Evolutionary conservation across 2,888 invertebrate genomes (phyloP).

Genomic region (Podotricha telesiphe): DNA sequence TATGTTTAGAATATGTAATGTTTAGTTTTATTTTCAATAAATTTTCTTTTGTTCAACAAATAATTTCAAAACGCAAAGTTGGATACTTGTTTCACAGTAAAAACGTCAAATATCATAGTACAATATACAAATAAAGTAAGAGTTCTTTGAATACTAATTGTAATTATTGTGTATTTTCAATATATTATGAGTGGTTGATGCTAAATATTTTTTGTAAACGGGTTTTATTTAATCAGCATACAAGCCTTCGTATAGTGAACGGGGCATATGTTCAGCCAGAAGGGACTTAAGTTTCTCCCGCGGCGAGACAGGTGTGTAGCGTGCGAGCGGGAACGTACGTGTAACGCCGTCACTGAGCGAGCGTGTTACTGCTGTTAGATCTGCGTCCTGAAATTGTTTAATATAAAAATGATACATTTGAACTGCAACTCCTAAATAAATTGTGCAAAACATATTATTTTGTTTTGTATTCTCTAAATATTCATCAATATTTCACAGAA

Average conservation of each 20-base stretch:
- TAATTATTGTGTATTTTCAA: neutral
- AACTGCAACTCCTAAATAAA: no score
- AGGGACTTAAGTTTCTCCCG: slow-evolving; percentile 91
- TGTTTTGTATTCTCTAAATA: no score
- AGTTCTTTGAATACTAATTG: neutral
- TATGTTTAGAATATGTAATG: neutral
- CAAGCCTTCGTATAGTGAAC: slow-evolving; percentile 90
- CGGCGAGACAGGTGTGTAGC: slow-evolving; percentile 92
- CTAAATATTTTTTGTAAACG: neutral
- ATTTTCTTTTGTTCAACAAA: neutral
- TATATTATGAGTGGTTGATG: neutral
- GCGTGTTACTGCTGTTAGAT: slow-evolving; percentile 89
- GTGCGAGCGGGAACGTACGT: slow-evolving; percentile 91
- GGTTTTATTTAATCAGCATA: slow-evolving; percentile 77
- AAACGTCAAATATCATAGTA: neutral
- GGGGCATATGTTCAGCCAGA: slow-evolving; percentile 91
- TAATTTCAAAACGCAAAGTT: neutral
- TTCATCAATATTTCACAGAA: no score
- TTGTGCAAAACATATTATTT: no score
- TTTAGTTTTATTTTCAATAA: slow-evolving; percentile 3
- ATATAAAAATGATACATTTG: neutral
- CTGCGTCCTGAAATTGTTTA: slow-evolving; percentile 84
- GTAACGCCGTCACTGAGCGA: slow-evolving; percentile 90
- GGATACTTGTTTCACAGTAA: neutral
- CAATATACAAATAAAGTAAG: neutral